Conservation (phyloP, 2,113 vertebrate species). For the Callospermophilus lateralis region DNA sequence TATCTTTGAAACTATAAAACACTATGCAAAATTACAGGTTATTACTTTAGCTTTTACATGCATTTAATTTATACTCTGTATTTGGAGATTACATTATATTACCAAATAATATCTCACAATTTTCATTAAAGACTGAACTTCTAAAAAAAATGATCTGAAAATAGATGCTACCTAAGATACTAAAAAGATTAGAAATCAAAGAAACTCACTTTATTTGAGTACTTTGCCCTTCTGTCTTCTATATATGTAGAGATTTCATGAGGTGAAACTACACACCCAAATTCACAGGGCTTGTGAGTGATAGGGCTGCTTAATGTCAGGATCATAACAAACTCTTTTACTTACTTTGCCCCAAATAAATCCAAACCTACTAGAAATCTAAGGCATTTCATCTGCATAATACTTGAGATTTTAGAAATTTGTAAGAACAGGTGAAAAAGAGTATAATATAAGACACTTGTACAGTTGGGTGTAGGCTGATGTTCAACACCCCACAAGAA, state of each 20-base stretch:
- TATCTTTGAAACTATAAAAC: not conserved
- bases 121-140: not conserved
- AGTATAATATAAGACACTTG: not conserved
- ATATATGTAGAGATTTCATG: not conserved
- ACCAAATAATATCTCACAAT: not conserved
- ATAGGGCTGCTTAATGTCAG: not conserved
- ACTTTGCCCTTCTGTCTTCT: not conserved
- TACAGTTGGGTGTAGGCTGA: fast-evolving
- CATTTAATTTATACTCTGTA: not conserved
- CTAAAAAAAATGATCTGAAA: not conserved
- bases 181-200: not conserved
- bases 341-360: not conserved
- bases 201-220: not conserved
- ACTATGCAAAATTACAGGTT: not conserved
- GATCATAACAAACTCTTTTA: not conserved
- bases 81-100: not conserved
- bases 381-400: not conserved
- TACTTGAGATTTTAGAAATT: conserved; percentile 3
- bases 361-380: not conserved
- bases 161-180: not conserved
- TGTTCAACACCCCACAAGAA: not conserved
- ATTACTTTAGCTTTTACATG: not conserved
- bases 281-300: fast-evolving
- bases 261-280: not conserved
- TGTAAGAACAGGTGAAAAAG: not conserved